Percentiles rank a stretch among this genome's conserved stretches.
These are phyloP conservation scores for Drosophila atripex DNA, from an alignment of 2,888 invertebrate species.

Conservation along the genomic window DNA sequence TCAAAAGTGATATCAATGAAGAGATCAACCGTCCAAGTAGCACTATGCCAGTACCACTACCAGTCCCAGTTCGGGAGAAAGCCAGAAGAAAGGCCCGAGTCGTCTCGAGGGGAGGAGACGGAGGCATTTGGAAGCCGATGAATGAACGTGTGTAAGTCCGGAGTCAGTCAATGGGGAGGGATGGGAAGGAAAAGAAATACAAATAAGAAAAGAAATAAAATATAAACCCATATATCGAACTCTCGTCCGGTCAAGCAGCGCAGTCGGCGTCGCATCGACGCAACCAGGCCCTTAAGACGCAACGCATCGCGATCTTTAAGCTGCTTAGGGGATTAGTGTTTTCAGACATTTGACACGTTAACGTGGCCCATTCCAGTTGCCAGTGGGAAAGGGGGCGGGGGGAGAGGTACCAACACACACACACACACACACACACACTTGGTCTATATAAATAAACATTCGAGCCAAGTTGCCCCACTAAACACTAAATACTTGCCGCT, in stretches of 20 bases:
- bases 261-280: neutral
- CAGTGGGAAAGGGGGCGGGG: neutral
- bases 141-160: constrained; percentile 65
- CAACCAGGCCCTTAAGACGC: constrained; percentile 48
- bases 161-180: constrained; percentile 43
- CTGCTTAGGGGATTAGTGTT: constrained; percentile 83
- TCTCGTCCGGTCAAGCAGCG: constrained; percentile 63
- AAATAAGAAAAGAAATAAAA: constrained; percentile 13
- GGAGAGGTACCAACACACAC: constrained; percentile 12
- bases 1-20: constrained; percentile 79
- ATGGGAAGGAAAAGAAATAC: constrained; percentile 28
- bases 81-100: constrained; percentile 36
- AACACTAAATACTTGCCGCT: constrained; percentile 64
- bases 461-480: constrained; percentile 59
- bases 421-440: constrained; percentile 20
- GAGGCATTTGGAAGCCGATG: constrained; percentile 42
- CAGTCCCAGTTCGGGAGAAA: constrained; percentile 21
- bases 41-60: neutral
- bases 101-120: too few relatives aligned
- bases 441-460: constrained; percentile 55
- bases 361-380: constrained; percentile 56
- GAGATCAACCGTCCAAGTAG: constrained; percentile 67
- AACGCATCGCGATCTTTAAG: constrained; percentile 79
- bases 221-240: constrained; percentile 14
- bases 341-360: constrained; percentile 82